phyloP scores from a whole-genome alignment of 2,113 vertebrate genomes.

The Sinocyclocheilus maitianheensis region DNA sequence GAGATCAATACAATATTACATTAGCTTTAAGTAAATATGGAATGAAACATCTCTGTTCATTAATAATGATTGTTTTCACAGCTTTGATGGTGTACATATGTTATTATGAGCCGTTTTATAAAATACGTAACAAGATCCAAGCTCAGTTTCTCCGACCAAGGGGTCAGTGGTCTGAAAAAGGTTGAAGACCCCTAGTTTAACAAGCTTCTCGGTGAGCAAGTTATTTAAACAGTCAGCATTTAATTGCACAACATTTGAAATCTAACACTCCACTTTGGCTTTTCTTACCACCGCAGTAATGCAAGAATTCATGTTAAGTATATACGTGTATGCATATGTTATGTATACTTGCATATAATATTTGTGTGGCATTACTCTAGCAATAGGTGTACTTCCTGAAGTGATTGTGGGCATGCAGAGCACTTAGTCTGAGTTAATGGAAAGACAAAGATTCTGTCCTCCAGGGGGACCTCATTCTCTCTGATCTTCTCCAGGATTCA shows the following conservation, averaged over 20 bases:
- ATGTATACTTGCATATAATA: not conserved
- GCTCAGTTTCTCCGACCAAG: not conserved
- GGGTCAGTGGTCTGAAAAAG: not conserved
- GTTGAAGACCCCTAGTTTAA: not conserved
- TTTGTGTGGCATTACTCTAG: not conserved
- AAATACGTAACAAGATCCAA: not conserved
- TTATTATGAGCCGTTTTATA: not conserved
- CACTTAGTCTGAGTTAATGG: slow-evolving; percentile 47
- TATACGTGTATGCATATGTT: not conserved
- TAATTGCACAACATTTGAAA: not conserved
- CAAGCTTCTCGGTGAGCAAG: not conserved
- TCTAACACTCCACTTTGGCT: not conserved
- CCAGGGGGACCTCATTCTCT: slow-evolving; percentile 25
- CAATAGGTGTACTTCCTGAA: slow-evolving; percentile 24
- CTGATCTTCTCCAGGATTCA: slow-evolving; percentile 36
- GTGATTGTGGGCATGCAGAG: slow-evolving; percentile 21
- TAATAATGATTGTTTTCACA: not conserved
- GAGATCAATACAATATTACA: not conserved
- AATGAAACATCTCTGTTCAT: not conserved
- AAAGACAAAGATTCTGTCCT: slow-evolving; percentile 44
- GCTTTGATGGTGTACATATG: not conserved
- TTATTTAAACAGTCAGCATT: not conserved
- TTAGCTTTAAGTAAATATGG: not conserved
- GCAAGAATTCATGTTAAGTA: slow-evolving; percentile 15
- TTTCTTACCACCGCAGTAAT: not conserved